Conservation (phyloP, 2,888 invertebrate species). For the Andrena dorsata region DNA sequence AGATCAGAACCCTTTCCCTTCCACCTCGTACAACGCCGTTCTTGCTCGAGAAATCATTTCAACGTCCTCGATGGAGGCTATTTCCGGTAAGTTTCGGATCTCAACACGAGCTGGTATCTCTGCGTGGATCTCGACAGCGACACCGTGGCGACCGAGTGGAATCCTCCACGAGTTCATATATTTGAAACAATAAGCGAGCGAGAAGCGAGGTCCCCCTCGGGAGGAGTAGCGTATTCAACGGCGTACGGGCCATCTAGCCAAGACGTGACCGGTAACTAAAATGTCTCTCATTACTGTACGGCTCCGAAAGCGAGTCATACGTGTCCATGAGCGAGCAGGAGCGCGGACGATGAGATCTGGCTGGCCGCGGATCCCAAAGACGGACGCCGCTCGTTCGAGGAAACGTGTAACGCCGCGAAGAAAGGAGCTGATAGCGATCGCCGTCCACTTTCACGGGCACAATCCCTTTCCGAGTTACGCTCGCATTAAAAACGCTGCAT, state of each 20-base stretch:
- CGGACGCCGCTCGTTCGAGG: constrained; percentile 40
- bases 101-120: background rate
- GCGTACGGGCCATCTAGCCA: constrained; percentile 68
- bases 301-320: constrained; percentile 64
- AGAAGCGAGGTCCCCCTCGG: constrained; percentile 58
- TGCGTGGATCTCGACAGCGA: constrained; percentile 33
- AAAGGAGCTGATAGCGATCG: constrained; percentile 57
- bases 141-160: constrained; percentile 8
- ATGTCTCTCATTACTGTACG: constrained; percentile 68
- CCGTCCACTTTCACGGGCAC: constrained; percentile 54
- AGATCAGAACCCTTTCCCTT: too few species aligned
- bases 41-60: background rate
- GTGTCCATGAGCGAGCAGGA: constrained; percentile 57
- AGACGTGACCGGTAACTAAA: constrained; percentile 74
- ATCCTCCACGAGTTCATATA: constrained; percentile 38
- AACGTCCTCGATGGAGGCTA: background rate
- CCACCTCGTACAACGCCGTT: background rate
- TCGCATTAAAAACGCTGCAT: constrained; percentile 39
- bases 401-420: constrained; percentile 43
- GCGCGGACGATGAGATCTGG: constrained; percentile 59
- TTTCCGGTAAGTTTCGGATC: constrained; percentile 12
- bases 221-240: constrained; percentile 61
- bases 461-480: constrained; percentile 41
- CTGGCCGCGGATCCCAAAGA: constrained; percentile 21
- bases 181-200: constrained; percentile 54